Evolutionary conservation across 2,113 vertebrate species (phyloP).

Genomic region (Budorcas taxicolor): DNA sequence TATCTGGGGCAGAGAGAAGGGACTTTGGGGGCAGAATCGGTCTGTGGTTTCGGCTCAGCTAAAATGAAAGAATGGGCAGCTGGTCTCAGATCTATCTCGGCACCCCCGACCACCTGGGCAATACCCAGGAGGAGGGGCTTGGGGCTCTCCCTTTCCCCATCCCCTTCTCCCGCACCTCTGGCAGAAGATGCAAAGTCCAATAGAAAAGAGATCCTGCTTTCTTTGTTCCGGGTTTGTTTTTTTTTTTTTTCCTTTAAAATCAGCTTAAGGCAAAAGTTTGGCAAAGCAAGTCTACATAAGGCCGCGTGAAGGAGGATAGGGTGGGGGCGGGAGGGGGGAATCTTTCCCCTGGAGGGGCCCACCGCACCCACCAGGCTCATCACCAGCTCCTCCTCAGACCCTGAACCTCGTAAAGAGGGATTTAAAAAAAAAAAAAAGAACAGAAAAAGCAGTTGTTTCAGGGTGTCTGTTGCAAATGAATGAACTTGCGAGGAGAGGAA

Average conservation of each 20-base stretch:
- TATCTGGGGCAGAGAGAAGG: neutral
- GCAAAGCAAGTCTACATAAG: constrained; percentile 86
- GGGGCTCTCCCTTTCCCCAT: neutral
- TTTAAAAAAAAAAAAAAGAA: neutral
- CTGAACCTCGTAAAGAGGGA: constrained; percentile 10
- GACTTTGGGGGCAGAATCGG: neutral
- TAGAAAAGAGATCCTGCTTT: constrained; percentile 74
- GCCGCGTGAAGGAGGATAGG: too few relatives aligned
- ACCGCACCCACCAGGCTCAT: neutral
- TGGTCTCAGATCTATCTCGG: constrained; percentile 37
- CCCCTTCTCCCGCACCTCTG: neutral
- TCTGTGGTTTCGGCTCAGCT: neutral
- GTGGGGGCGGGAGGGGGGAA: neutral
- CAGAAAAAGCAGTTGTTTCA: constrained; percentile 50
- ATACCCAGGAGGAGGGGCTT: neutral
- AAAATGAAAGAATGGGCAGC: neutral
- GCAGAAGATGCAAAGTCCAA: neutral
- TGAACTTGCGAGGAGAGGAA: constrained; percentile 51
- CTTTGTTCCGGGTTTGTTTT: neutral
- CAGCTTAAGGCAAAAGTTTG: constrained; percentile 94
- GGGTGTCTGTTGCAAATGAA: constrained; percentile 55
- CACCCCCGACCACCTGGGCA: neutral
- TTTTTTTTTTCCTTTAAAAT: constrained; percentile 67
- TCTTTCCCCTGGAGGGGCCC: neutral
- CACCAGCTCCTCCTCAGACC: neutral